Percentiles rank a stretch among this genome's conserved stretches.
Evolutionary conservation across 2,888 invertebrate genomes (phyloP).

Genomic region (Cephus pygmeus): DNA sequence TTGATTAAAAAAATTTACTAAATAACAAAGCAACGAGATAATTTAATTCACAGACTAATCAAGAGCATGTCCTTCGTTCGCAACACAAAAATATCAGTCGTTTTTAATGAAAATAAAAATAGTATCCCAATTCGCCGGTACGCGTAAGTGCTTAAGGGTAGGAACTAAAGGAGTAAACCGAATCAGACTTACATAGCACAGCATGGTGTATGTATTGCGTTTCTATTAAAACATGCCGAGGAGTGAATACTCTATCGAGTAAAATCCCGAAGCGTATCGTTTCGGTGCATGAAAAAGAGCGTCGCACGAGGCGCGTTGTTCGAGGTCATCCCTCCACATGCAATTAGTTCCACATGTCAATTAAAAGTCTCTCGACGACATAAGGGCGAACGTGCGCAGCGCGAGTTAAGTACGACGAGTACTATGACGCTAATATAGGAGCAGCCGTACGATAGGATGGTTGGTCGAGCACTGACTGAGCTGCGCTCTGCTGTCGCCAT

Average conservation of each 20-base stretch:
- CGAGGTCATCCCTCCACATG: neutral
- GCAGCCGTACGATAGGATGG: slow-evolving; percentile 47
- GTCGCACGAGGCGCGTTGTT: neutral
- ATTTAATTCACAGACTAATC: neutral
- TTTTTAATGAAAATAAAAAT: neutral
- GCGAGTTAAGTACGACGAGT: neutral
- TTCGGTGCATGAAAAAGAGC: neutral
- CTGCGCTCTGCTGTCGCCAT: slow-evolving; percentile 41
- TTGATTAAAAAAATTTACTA: neutral
- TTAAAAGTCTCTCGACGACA: neutral
- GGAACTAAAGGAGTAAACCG: neutral
- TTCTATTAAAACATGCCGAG: slow-evolving; percentile 47
- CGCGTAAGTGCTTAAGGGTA: neutral
- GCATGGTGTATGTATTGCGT: slow-evolving; percentile 29
- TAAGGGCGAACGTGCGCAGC: neutral
- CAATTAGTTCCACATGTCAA: neutral
- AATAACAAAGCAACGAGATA: neutral
- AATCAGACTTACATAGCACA: slow-evolving; percentile 19
- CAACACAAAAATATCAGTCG: neutral
- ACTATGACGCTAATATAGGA: neutral
- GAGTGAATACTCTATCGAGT: neutral
- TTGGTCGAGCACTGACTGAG: slow-evolving; percentile 51
- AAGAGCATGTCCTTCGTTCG: neutral
- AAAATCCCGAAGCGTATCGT: neutral
- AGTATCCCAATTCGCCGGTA: neutral